Conservation (phyloP, 2,888 invertebrate genomes). For the Pycnomerus fuliginosus region DNA sequence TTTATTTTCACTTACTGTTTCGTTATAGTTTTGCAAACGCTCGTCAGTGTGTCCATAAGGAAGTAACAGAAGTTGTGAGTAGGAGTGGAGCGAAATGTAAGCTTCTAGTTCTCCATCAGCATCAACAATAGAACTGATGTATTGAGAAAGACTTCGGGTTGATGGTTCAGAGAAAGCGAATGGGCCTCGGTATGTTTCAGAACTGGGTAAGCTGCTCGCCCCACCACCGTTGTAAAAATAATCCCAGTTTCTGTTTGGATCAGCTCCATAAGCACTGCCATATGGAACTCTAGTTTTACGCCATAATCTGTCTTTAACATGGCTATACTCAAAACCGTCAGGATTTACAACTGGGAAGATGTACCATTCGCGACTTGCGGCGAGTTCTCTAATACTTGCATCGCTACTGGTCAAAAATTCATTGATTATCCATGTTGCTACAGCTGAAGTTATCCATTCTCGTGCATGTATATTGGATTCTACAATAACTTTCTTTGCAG, state of each 20-base stretch:
- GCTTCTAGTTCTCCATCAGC: constrained; percentile 44
- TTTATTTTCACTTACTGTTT: constrained; percentile 53
- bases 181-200: constrained; percentile 66
- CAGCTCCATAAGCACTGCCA: constrained; percentile 63
- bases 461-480: too few species aligned
- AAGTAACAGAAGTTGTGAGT: constrained; percentile 66
- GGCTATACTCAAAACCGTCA: constrained; percentile 72
- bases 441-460: constrained; percentile 47
- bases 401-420: constrained; percentile 64
- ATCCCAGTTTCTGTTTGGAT: constrained; percentile 78
- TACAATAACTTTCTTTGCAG: too few species aligned
- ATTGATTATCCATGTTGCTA: constrained; percentile 59
- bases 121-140: constrained; percentile 53
- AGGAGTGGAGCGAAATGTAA: constrained; percentile 75
- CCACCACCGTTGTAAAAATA: constrained; percentile 64
- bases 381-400: constrained; percentile 54
- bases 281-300: constrained; percentile 63
- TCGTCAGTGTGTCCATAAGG: constrained; percentile 68
- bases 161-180: constrained; percentile 72
- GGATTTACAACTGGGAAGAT: constrained; percentile 72
- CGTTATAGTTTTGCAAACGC: constrained; percentile 60
- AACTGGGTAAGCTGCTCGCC: constrained; percentile 59
- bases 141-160: constrained; percentile 58
- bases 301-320: constrained; percentile 67
- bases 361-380: constrained; percentile 72